Evolutionary conservation across 2,797 vertebrate species (phyloP).

Genomic region (Sebastolobus altivelis): DNA sequence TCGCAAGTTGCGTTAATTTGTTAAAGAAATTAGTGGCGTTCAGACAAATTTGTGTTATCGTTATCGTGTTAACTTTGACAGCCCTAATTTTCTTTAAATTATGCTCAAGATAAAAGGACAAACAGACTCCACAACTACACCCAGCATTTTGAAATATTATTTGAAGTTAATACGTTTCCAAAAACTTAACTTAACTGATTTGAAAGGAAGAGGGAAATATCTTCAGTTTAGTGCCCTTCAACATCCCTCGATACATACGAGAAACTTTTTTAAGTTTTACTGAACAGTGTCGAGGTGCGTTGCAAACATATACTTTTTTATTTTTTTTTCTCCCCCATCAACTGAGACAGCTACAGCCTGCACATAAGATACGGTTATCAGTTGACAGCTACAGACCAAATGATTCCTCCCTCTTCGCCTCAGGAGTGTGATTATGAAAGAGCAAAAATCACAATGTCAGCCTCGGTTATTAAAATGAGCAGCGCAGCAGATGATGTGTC

Average conservation of each 20-base stretch:
- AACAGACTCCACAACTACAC: neutral
- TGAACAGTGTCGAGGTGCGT: slow-evolving; percentile 22
- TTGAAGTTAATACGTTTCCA: neutral
- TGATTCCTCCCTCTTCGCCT: slow-evolving; percentile 31
- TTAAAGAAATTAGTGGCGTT: too few species aligned
- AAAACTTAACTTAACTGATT: neutral
- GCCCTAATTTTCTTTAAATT: neutral
- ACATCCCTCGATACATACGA: neutral
- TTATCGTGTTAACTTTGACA: too few species aligned
- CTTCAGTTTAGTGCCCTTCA: neutral
- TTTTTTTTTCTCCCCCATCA: neutral
- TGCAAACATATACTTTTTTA: neutral
- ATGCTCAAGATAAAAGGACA: neutral
- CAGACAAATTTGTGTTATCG: too few species aligned
- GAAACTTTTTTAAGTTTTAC: neutral
- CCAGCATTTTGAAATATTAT: neutral
- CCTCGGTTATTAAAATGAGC: slow-evolving; percentile 49
- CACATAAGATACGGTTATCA: slow-evolving; percentile 26
- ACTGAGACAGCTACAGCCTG: slow-evolving; percentile 24
- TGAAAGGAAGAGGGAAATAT: neutral
- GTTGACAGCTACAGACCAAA: slow-evolving; percentile 37
- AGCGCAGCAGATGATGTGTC: slow-evolving; percentile 25
- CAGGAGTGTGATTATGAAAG: slow-evolving; percentile 40
- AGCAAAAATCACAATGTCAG: slow-evolving; percentile 37
- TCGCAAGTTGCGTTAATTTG: too few species aligned